A percentile compares a stretch with the other conserved stretches of the same genome.
Conservation (phyloP, 2,113 vertebrate genomes). For the Papio anubis region DNA sequence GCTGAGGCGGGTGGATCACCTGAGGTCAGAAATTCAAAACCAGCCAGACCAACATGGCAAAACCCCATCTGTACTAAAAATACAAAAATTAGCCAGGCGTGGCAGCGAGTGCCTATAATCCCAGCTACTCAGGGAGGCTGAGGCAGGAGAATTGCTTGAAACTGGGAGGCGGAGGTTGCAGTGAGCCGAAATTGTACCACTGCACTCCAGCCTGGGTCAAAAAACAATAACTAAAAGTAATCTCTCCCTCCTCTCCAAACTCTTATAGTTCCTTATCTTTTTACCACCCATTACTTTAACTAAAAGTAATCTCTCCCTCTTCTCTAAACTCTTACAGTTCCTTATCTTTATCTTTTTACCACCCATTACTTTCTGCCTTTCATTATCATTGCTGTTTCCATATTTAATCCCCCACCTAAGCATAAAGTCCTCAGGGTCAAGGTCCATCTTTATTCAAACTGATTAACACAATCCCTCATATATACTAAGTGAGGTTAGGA, state of each 20-base stretch:
- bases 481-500: neutral
- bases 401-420: conserved; percentile 44
- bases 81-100: no score
- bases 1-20: no score
- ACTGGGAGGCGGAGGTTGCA: no score
- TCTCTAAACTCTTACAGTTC: neutral
- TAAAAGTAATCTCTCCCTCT: conserved; percentile 6
- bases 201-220: no score
- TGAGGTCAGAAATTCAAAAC: no score
- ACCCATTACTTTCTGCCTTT: conserved; percentile 30
- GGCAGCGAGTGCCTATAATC: no score
- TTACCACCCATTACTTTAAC: conserved; percentile 25
- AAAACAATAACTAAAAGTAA: neutral
- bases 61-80: no score
- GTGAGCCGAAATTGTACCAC: no score
- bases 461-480: conserved; percentile 16
- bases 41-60: no score
- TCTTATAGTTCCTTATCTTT: neutral
- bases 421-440: neutral
- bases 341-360: conserved; percentile 44
- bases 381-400: conserved; percentile 44
- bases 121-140: no score
- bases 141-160: no score
- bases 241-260: conserved; percentile 20
- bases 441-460: conserved; percentile 27